These are phyloP conservation scores for Oligia strigilis DNA, from an alignment of 2,888 invertebrate genomes.

Conservation along the genomic window DNA sequence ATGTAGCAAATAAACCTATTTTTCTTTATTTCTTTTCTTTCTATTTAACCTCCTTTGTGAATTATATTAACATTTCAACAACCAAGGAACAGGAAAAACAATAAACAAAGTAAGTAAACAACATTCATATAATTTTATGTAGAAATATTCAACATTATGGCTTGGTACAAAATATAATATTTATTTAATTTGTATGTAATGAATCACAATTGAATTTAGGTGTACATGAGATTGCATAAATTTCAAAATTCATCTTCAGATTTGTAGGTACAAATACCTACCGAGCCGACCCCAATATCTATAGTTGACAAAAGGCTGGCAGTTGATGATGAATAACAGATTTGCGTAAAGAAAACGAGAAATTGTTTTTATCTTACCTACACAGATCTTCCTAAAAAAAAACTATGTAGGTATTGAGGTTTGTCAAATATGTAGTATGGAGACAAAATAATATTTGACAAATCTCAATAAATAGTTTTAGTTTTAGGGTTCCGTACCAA, in stretches of 20 bases:
- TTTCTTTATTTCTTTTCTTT: neutral
- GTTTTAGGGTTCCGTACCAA: no score
- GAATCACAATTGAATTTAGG: neutral
- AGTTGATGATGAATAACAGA: neutral
- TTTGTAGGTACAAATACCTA: neutral
- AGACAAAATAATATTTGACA: neutral
- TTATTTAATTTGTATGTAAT: conserved; percentile 5
- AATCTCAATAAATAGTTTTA: neutral
- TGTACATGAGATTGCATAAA: conserved; percentile 4
- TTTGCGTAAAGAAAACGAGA: neutral
- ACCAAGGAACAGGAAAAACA: neutral
- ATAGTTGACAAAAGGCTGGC: neutral
- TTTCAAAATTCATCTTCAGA: neutral
- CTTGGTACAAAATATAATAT: neutral
- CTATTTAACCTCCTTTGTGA: neutral
- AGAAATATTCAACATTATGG: conserved; percentile 29
- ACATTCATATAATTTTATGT: conserved; percentile 15
- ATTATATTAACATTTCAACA: neutral
- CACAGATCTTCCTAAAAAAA: neutral
- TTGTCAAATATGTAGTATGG: no score
- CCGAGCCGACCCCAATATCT: neutral
- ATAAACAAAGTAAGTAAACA: conserved; percentile 1
- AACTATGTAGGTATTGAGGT: no score
- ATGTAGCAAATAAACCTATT: neutral
- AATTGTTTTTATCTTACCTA: neutral